Conservation (phyloP, 2,888 invertebrate species). For the Cotesia congregata region DNA sequence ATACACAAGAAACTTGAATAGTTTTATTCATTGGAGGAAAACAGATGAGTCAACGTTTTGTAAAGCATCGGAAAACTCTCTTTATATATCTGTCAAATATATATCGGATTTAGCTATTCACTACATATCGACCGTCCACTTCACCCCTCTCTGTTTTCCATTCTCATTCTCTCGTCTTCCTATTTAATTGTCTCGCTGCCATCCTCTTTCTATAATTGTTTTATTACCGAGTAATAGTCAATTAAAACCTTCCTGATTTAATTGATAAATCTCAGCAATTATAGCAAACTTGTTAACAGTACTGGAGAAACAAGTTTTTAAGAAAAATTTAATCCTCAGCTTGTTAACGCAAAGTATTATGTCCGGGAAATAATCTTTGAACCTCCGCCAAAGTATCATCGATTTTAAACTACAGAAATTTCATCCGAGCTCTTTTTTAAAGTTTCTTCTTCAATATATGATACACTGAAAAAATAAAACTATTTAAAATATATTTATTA, state of each 20-base stretch:
- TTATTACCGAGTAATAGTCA: slow-evolving; percentile 2
- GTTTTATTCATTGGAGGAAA: slow-evolving; percentile 30
- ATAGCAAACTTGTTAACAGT: slow-evolving; percentile 6
- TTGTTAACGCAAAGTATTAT: too few species aligned
- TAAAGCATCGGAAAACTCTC: slow-evolving; percentile 24
- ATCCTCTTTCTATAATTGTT: background rate
- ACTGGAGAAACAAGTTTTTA: background rate
- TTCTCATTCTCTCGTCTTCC: slow-evolving; percentile 7
- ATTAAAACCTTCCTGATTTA: slow-evolving; percentile 13
- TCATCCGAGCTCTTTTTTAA: slow-evolving; percentile 2
- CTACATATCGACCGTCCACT: slow-evolving; percentile 21
- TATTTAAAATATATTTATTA: too few species aligned
- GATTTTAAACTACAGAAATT: slow-evolving; percentile 21
- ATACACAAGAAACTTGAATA: slow-evolving; percentile 19
- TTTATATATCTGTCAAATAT: slow-evolving; percentile 20
- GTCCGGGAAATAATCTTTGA: background rate
- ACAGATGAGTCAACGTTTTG: slow-evolving; percentile 32
- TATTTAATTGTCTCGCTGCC: slow-evolving; percentile 3
- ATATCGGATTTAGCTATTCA: slow-evolving; percentile 28
- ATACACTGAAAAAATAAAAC: too few species aligned
- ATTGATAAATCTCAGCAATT: background rate
- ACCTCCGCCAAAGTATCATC: slow-evolving; percentile 11
- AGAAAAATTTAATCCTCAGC: background rate
- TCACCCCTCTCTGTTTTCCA: slow-evolving; percentile 18
- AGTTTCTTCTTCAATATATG: too few species aligned